These are phyloP conservation scores for Tetragonula clypearis DNA, from an alignment of 1,140 invertebrate genomes.

Conservation along the genomic window DNA sequence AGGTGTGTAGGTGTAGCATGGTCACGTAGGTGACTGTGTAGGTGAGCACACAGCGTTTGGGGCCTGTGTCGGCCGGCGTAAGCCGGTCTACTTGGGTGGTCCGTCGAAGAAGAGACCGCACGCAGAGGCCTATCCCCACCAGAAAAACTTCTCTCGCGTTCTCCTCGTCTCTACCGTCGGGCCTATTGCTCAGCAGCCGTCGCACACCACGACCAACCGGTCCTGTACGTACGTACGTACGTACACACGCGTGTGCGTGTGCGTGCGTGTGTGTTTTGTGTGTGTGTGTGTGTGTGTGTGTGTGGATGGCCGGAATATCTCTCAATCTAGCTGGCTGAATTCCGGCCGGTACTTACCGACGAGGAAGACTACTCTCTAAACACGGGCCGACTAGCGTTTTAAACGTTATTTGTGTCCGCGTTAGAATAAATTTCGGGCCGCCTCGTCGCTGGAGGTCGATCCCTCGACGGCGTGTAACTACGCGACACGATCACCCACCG, in stretches of 20 bases:
- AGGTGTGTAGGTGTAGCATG: conserved; percentile 71
- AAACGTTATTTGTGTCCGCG: conserved; percentile 51
- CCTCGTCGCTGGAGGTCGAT: conserved; percentile 39
- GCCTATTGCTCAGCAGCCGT: conserved; percentile 49
- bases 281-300: too few relatives aligned
- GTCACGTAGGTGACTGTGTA: conserved; percentile 27
- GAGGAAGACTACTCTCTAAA: conserved; percentile 49
- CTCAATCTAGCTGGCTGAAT: conserved; percentile 79
- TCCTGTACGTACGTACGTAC: conserved; percentile 46
- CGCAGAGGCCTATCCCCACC: conserved; percentile 80
- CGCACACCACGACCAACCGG: conserved; percentile 48
- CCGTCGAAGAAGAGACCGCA: conserved; percentile 80
- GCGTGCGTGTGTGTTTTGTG: background rate
- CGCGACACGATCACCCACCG: background rate
- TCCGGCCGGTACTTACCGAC: conserved; percentile 74
- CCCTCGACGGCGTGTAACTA: background rate
- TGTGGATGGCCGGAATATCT: conserved; percentile 75
- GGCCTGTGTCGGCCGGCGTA: conserved; percentile 72
- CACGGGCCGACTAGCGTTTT: conserved; percentile 47
- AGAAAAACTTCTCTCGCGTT: conserved; percentile 73
- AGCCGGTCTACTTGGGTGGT: conserved; percentile 81
- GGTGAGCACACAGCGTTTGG: conserved; percentile 42
- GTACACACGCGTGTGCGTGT: conserved; percentile 18
- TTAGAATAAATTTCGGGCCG: conserved; percentile 44
- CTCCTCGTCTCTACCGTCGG: conserved; percentile 51